Evolutionary conservation across 2,888 invertebrate species (phyloP).

Genomic region (Chrysolina haemoptera): DNA sequence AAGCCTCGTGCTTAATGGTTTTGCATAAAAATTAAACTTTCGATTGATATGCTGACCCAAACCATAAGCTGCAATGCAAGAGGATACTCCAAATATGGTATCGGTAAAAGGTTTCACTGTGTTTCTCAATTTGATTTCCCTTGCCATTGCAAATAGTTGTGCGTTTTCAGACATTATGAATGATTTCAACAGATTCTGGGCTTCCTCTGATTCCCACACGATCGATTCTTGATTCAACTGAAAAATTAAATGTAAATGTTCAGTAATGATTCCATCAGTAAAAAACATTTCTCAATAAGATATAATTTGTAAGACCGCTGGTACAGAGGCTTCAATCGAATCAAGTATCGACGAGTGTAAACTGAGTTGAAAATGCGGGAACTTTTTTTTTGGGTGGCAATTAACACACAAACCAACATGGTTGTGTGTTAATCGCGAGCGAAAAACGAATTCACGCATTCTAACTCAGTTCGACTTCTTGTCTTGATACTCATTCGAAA

Average conservation of each 20-base stretch:
- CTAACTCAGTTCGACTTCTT: too few species aligned
- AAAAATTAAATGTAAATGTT: constrained; percentile 47
- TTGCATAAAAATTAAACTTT: constrained; percentile 72
- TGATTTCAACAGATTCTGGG: constrained; percentile 76
- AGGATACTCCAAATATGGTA: constrained; percentile 71
- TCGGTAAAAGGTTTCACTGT: constrained; percentile 75
- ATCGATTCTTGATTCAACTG: constrained; percentile 77
- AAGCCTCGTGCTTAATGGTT: constrained; percentile 70
- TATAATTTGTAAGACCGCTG: too few species aligned
- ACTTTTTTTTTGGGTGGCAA: too few species aligned
- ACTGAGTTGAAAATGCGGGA: too few species aligned
- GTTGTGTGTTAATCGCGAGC: too few species aligned
- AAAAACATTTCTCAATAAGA: too few species aligned
- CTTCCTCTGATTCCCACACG: constrained; percentile 77
- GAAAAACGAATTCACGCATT: too few species aligned
- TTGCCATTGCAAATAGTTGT: constrained; percentile 85
- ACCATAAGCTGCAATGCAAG: constrained; percentile 72
- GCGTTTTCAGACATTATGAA: constrained; percentile 84
- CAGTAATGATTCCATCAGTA: too few species aligned
- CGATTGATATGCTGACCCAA: constrained; percentile 72
- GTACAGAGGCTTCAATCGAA: too few species aligned
- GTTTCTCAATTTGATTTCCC: constrained; percentile 78
- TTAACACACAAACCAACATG: too few species aligned
- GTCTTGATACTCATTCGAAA: too few species aligned
- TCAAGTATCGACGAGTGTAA: too few species aligned